Base-by-base conservation (phyloP, 2,797 vertebrate species). In the Lithobates pipiens region DNA sequence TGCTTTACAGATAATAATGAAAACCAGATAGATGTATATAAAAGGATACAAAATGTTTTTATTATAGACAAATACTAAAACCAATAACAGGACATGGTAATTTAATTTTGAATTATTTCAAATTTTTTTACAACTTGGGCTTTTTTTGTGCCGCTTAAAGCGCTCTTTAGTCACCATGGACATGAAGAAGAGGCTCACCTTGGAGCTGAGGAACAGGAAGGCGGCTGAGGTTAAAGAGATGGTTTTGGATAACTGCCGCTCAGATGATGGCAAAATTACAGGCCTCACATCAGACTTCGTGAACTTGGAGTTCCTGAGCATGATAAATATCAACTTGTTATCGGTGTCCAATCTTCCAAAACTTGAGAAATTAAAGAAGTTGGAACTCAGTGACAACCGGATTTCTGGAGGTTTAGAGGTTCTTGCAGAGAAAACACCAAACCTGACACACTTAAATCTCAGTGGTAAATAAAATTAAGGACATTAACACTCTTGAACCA, bases 401-500 rank as follows among this genome's bases (percentile, higher is more conserved):
- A 89, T 93, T 83, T 91, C 91, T 11, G 89, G 91, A 36, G 93
- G 91, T 69, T 88, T 92, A 83, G 92, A 93, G 85, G 90, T 92
- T 85, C 89, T 93, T 88, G 93, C 89, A 10, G 92, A 90, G 85
- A 89, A 86, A 88, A 93, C 91, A 23, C 90, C 92, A 32, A 92
- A 91, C 82, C 87, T 92, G 87, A 91, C 90, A 74, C 92, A 93
- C 81, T 88, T 92, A 89, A 92, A 92, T 80, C 91, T 94, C 34
- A 92, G 93, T 0, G 90, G 90, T n/a, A 77, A 91, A 92, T 89
- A 92, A 91, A 89, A 92, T 91, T 89, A 92, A 93, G 87, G 92
- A 94, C 83, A 89, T 91, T 50, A 91, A 91, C n/a, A 93, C 92
- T 5, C 85, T 92, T 88, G 93, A 92, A 76, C 90, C 93, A 39